Evolutionary conservation across 2,888 invertebrate species (phyloP).

Genomic region (Poecilus cupreus): DNA sequence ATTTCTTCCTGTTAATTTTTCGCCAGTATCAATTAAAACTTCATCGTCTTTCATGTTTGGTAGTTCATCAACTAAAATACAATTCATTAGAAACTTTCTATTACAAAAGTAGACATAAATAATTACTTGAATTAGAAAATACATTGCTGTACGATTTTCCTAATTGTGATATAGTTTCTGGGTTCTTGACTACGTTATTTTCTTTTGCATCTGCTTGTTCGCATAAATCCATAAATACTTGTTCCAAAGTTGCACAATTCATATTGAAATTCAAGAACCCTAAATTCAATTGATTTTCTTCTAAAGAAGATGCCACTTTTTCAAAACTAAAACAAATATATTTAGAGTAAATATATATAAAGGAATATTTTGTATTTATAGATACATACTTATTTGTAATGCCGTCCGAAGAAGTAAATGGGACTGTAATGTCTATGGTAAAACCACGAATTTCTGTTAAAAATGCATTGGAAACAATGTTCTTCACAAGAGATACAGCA

Average conservation of each 20-base stretch:
- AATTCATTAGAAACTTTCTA: background rate
- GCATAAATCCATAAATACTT: conserved; percentile 78
- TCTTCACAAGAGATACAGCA: conserved; percentile 71
- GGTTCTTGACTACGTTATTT: conserved; percentile 25
- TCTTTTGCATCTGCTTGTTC: conserved; percentile 70
- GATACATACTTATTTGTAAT: conserved; percentile 54
- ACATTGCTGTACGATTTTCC: conserved; percentile 57
- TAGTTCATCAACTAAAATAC: conserved; percentile 38
- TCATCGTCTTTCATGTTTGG: conserved; percentile 38
- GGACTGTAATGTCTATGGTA: conserved; percentile 73
- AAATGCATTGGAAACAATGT: conserved; percentile 73
- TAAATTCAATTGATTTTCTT: conserved; percentile 71
- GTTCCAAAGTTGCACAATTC: conserved; percentile 80
- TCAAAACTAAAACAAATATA: conserved; percentile 71
- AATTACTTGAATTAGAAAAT: conserved; percentile 57
- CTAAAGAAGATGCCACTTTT: conserved; percentile 73
- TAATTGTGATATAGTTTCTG: conserved; percentile 53
- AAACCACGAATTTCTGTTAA: conserved; percentile 70
- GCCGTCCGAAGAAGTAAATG: conserved; percentile 68
- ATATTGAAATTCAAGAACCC: conserved; percentile 74
- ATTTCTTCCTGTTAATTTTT: conserved; percentile 42
- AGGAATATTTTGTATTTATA: no score
- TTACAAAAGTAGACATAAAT: no score
- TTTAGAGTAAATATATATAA: no score
- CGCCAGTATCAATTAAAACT: conserved; percentile 49